Percentiles rank a stretch among this genome's conserved stretches.
Evolutionary conservation across 2,113 vertebrate genomes (phyloP).

Genomic region (Calonectris borealis): DNA sequence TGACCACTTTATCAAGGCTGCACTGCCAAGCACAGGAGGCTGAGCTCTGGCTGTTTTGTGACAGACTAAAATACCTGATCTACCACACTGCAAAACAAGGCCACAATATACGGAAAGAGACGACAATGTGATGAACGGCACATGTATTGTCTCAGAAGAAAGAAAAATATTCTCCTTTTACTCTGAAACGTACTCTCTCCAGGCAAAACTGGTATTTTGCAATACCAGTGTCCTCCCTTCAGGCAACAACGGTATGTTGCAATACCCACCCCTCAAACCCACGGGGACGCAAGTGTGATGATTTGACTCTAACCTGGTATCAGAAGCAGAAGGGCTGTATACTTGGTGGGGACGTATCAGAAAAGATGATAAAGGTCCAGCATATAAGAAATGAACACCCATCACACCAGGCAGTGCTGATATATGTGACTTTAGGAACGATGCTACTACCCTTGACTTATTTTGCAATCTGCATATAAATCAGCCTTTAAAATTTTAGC

Average conservation of each 20-base stretch:
- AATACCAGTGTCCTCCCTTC: not conserved
- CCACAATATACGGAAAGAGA: not conserved
- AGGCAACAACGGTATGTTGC: not conserved
- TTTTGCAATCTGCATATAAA: not conserved
- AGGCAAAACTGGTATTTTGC: not conserved
- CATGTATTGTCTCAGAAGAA: not conserved
- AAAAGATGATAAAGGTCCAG: not conserved
- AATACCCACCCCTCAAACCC: not conserved
- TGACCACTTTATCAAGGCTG: not conserved
- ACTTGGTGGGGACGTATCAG: not conserved
- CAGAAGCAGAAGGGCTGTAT: not conserved
- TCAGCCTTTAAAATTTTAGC: not conserved
- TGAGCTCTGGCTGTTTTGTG: not conserved
- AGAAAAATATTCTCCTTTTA: not conserved
- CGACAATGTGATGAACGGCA: not conserved
- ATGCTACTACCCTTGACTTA: not conserved
- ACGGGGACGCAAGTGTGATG: rapidly evolving
- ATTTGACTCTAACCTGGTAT: not conserved
- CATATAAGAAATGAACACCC: not conserved
- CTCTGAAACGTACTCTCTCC: not conserved
- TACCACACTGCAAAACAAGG: not conserved
- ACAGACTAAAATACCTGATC: not conserved
- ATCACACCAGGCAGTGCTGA: not conserved
- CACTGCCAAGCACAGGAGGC: not conserved
- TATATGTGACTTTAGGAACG: not conserved